Evolutionary conservation across 2,888 invertebrate species (phyloP).

Genomic region (Galerucella calmariensis): DNA sequence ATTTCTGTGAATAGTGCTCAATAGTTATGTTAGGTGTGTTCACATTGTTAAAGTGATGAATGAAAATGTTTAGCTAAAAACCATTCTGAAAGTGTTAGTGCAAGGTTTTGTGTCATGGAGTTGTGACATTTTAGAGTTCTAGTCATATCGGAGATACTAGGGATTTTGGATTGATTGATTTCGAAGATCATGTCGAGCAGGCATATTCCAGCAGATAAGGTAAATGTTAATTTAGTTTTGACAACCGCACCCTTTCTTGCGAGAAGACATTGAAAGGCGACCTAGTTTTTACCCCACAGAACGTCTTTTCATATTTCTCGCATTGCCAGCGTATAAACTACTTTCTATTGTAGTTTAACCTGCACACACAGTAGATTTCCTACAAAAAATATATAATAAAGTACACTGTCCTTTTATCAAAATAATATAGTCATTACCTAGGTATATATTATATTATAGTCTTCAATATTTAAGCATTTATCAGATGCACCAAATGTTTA

Average conservation of each 20-base stretch:
- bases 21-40: constrained; percentile 41
- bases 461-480: no score
- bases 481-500: no score
- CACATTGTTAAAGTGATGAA: constrained; percentile 33
- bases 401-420: no score
- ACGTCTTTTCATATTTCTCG: constrained; percentile 39
- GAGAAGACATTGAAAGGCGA: constrained; percentile 57
- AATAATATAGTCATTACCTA: no score
- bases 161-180: constrained; percentile 43
- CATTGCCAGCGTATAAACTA: constrained; percentile 19
- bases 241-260: constrained; percentile 65
- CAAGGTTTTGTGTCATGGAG: constrained; percentile 54
- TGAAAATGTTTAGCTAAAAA: constrained; percentile 47
- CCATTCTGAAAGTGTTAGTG: constrained; percentile 40
- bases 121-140: constrained; percentile 56
- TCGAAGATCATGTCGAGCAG: constrained; percentile 78
- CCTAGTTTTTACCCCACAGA: constrained; percentile 58
- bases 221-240: constrained; percentile 63
- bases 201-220: constrained; percentile 87
- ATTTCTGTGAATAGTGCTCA: constrained; percentile 37
- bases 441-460: no score
- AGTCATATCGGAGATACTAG: constrained; percentile 46
- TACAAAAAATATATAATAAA: no score
- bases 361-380: background rate
- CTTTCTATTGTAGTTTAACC: constrained; percentile 13